Conservation (phyloP, 2,888 invertebrate genomes). For the Dynastes tityus region DNA sequence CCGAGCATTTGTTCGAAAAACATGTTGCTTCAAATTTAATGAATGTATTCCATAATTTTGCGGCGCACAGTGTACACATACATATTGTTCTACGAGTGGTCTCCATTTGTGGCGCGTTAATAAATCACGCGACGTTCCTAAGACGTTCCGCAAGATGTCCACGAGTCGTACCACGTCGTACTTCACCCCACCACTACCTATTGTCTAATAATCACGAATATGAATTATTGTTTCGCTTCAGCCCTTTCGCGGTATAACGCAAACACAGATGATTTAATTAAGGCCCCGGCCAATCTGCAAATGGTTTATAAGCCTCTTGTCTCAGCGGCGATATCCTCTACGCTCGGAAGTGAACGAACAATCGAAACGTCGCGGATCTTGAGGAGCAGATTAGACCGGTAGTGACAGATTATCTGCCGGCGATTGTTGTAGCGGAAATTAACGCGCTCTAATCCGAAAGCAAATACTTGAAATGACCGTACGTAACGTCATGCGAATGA, state of each 20-base stretch:
- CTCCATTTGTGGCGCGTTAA: conserved; percentile 22
- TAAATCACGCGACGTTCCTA: conserved; percentile 16
- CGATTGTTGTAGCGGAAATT: conserved; percentile 19
- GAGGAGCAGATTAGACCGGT: conserved; percentile 15
- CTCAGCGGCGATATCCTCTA: background rate
- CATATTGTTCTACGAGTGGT: background rate
- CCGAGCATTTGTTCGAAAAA: too few species aligned
- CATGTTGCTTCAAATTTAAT: too few species aligned
- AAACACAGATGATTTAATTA: conserved; percentile 53
- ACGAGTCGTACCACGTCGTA: background rate
- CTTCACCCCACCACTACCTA: conserved; percentile 16
- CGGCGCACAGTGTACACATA: too few species aligned
- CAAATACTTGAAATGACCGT: conserved; percentile 12
- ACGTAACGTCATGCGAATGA: background rate
- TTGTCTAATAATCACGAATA: conserved; percentile 49
- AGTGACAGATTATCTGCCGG: conserved; percentile 31
- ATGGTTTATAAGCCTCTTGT: conserved; percentile 47
- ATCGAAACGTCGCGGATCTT: conserved; percentile 20
- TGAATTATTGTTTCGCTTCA: conserved; percentile 50
- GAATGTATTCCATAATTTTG: too few species aligned
- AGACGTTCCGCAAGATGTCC: conserved; percentile 29
- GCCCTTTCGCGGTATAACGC: conserved; percentile 36
- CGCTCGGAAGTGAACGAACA: conserved; percentile 8
- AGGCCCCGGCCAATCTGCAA: conserved; percentile 50
- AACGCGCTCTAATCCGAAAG: conserved; percentile 8